Conservation (phyloP, 2,113 vertebrate species). For the Myxocyprinus asiaticus region DNA sequence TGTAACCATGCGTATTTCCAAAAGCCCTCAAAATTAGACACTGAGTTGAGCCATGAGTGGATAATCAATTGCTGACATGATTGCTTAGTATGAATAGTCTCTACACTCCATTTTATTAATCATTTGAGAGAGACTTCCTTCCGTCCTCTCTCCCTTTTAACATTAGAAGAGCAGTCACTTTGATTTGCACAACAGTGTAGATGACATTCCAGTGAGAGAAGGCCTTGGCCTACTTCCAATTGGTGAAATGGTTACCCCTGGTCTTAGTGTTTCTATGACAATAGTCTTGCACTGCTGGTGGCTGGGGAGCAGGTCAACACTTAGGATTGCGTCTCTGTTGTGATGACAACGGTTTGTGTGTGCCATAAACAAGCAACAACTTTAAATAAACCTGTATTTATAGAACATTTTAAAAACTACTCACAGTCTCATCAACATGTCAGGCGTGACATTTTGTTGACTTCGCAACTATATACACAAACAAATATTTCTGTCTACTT, state of each 20-base stretch:
- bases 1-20: no score
- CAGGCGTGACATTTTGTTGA: constrained; percentile 12
- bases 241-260: constrained; percentile 52
- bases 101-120: constrained; percentile 31
- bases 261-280: constrained; percentile 66
- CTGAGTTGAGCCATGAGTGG: constrained; percentile 57
- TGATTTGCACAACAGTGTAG: constrained; percentile 56
- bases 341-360: constrained; percentile 59
- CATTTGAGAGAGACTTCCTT: no score
- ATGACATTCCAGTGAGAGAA: constrained; percentile 56
- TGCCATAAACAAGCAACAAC: constrained; percentile 57
- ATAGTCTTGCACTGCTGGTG: constrained; percentile 55
- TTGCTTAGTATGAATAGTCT: background rate
- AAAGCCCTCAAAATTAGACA: no score
- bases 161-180: constrained; percentile 54
- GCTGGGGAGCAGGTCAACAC: constrained; percentile 56
- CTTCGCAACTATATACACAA: constrained; percentile 45
- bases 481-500: no score
- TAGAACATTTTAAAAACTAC: constrained; percentile 17
- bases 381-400: constrained; percentile 56
- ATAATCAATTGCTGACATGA: constrained; percentile 4
- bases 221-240: constrained; percentile 30
- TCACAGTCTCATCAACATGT: constrained; percentile 4
- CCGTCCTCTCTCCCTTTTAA: constrained; percentile 53
- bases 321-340: constrained; percentile 58